Evolutionary conservation across 2,888 invertebrate species (phyloP).

Genomic region (Sinelater perroti): DNA sequence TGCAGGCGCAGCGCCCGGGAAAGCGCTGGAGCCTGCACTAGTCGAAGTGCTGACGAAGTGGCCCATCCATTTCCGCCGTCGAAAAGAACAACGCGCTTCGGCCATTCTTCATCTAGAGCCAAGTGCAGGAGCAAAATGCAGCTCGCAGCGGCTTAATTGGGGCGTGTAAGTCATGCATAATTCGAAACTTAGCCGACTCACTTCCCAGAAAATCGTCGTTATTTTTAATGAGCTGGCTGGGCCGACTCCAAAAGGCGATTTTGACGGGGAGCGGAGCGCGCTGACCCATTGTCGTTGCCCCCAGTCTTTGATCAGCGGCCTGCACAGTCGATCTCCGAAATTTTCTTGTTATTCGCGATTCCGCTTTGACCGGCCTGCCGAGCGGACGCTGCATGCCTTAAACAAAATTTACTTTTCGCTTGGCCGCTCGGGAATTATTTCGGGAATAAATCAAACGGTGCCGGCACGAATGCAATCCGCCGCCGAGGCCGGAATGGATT

Average conservation of each 20-base stretch:
- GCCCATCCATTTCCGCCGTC: slow-evolving; percentile 1
- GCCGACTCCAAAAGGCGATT: no score
- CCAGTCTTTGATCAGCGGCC: slow-evolving; percentile 10
- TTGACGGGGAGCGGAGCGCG: slow-evolving; percentile 14
- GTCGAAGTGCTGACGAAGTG: slow-evolving; percentile 16
- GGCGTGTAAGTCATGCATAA: no score
- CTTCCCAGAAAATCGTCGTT: slow-evolving; percentile 5
- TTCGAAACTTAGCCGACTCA: no score
- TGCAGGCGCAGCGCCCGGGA: slow-evolving; percentile 6
- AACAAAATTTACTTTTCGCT: slow-evolving; percentile 8
- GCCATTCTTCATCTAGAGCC: no score
- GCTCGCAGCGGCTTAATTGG: no score
- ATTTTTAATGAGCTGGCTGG: slow-evolving; percentile 15
- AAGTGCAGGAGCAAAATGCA: no score
- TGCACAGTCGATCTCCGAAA: slow-evolving; percentile 10
- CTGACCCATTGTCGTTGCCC: slow-evolving; percentile 17
- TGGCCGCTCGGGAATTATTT: slow-evolving; percentile 2
- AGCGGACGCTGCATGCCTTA: not conserved
- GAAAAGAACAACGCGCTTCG: no score
- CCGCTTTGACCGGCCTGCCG: slow-evolving; percentile 5
- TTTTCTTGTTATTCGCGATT: slow-evolving; percentile 16
- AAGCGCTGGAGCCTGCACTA: slow-evolving; percentile 10
- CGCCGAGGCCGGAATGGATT: slow-evolving; percentile 4
- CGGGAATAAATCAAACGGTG: slow-evolving; percentile 6
- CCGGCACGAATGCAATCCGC: slow-evolving; percentile 10